Evolutionary conservation across 2,797 vertebrate genomes (phyloP).

Genomic region (Megaceryle alcyon): DNA sequence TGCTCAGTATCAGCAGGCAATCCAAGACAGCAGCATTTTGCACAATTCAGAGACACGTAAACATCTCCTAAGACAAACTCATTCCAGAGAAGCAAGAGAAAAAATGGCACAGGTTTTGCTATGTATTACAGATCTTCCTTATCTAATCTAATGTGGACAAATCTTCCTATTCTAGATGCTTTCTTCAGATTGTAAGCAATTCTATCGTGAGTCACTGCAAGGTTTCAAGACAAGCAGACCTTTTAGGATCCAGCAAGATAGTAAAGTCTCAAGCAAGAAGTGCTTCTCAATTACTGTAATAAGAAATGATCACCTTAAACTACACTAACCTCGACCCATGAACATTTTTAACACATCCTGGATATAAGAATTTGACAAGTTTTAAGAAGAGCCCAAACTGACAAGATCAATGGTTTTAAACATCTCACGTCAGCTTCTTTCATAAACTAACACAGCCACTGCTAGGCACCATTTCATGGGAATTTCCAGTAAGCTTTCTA

Average conservation of each 20-base stretch:
- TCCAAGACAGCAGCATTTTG: not conserved
- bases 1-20: no score
- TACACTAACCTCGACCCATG: not conserved
- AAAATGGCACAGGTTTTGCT: rapidly evolving
- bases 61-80: not conserved
- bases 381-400: not conserved
- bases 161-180: not conserved
- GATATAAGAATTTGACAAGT: not conserved
- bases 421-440: not conserved
- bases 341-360: not conserved
- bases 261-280: not conserved
- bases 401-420: not conserved
- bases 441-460: not conserved
- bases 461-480: not conserved
- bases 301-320: not conserved
- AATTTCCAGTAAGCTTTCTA: not conserved
- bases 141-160: no score
- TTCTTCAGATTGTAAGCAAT: not conserved
- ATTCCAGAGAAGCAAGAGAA: not conserved
- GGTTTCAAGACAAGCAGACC: not conserved
- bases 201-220: not conserved
- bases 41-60: not conserved
- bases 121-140: not conserved
- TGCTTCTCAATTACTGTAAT: not conserved
- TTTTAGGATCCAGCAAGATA: not conserved